phyloP scores from a whole-genome alignment of 2,797 vertebrate species.

The Pipistrellus nathusii region DNA sequence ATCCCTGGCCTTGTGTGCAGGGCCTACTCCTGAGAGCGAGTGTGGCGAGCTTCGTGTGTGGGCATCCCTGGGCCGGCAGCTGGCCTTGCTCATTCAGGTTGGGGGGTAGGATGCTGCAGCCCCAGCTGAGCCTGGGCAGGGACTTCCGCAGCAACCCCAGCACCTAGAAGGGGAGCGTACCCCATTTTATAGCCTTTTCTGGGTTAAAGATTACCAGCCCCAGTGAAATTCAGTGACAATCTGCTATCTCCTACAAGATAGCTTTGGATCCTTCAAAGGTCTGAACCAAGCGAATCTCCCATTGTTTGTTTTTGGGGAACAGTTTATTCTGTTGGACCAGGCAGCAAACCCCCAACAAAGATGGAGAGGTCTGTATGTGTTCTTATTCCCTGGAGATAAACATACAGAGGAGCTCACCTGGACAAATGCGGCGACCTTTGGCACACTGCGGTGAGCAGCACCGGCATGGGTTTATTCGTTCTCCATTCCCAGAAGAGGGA shows the following conservation, averaged over 20 bases:
- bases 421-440: neutral
- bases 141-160: neutral
- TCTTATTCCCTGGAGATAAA: neutral
- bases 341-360: neutral
- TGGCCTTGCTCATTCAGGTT: neutral
- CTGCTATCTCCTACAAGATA: neutral
- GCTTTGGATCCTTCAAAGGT: neutral
- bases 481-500: neutral
- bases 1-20: neutral
- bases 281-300: neutral
- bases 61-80: neutral
- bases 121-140: neutral
- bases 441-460: neutral
- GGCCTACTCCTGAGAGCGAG: neutral
- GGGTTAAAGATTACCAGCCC: constrained; percentile 19
- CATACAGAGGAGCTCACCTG: neutral
- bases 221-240: neutral
- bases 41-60: rapidly evolving
- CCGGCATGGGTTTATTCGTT: rapidly evolving
- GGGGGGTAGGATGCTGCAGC: neutral
- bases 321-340: neutral
- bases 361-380: neutral
- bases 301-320: rapidly evolving
- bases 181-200: neutral
- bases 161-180: rapidly evolving